A percentile compares a stretch with the other conserved stretches of the same genome.
These are phyloP conservation scores for Hirundo rustica DNA, from an alignment of 2,797 vertebrate genomes.

Conservation along the genomic window DNA sequence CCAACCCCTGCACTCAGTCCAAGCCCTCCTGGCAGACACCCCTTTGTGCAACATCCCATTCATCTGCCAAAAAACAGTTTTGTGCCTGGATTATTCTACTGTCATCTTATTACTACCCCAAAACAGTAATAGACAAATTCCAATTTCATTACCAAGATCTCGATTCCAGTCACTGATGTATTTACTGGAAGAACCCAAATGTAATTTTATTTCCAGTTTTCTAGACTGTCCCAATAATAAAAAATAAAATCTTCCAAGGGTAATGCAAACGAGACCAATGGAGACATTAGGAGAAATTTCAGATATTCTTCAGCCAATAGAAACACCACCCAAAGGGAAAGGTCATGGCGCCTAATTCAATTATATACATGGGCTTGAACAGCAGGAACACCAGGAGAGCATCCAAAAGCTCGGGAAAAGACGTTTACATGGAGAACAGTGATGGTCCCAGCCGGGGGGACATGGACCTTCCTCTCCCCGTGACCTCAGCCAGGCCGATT, in stretches of 20 bases:
- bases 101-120: background rate
- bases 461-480: background rate
- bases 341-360: background rate
- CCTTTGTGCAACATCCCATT: background rate
- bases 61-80: background rate
- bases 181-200: background rate
- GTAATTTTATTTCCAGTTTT: background rate
- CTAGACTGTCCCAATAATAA: background rate
- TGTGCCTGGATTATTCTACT: background rate
- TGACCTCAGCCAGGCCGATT: background rate
- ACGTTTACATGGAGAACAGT: accelerated
- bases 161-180: conserved; percentile 19
- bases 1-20: accelerated
- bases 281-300: background rate
- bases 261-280: background rate
- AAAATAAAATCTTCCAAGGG: background rate
- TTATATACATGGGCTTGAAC: background rate
- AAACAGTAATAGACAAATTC: background rate
- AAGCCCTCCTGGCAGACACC: background rate
- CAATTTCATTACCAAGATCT: conserved; percentile 34
- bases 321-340: background rate
- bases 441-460: background rate
- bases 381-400: background rate
- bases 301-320: background rate
- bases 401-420: background rate